phyloP scores from a whole-genome alignment of 2,113 vertebrate genomes.

The Brachionichthys hirsutus region DNA sequence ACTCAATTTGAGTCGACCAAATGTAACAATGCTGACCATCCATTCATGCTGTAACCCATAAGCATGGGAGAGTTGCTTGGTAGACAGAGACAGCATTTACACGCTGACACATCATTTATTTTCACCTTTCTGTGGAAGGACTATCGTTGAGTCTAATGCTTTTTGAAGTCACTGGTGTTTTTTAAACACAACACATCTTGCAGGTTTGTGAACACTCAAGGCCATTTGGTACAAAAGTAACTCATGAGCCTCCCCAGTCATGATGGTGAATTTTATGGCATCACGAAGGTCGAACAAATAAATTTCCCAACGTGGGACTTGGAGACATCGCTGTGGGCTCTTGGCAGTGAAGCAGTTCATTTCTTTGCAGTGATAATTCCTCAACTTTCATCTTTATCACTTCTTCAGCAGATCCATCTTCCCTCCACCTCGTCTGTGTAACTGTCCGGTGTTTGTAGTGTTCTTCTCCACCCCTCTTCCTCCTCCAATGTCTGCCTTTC shows the following conservation, averaged over 20 bases:
- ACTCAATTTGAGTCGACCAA: no score
- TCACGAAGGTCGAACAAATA: constrained; percentile 54
- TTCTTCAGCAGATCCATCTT: constrained; percentile 6
- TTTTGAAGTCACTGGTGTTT: no score
- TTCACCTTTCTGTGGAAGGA: no score
- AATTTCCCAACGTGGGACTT: constrained; percentile 51
- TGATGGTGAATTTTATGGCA: constrained; percentile 41
- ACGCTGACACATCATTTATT: no score
- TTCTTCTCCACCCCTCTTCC: not conserved
- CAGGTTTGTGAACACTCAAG: constrained; percentile 13
- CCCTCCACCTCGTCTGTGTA: constrained; percentile 11
- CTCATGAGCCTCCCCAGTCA: constrained; percentile 35
- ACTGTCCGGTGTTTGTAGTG: constrained; percentile 14
- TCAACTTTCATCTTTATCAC: constrained; percentile 37
- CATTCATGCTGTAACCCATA: no score
- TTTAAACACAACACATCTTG: no score
- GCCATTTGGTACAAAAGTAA: constrained; percentile 11
- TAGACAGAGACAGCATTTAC: no score
- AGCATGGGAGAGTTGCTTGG: no score
- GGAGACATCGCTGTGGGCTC: constrained; percentile 40
- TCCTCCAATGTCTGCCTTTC: no score
- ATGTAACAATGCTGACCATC: no score
- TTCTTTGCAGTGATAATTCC: constrained; percentile 24
- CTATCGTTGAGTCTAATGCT: no score
- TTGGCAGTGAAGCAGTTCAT: constrained; percentile 52